phyloP scores from a whole-genome alignment of 2,797 vertebrate species.

The Hemibagrus guttatus region DNA sequence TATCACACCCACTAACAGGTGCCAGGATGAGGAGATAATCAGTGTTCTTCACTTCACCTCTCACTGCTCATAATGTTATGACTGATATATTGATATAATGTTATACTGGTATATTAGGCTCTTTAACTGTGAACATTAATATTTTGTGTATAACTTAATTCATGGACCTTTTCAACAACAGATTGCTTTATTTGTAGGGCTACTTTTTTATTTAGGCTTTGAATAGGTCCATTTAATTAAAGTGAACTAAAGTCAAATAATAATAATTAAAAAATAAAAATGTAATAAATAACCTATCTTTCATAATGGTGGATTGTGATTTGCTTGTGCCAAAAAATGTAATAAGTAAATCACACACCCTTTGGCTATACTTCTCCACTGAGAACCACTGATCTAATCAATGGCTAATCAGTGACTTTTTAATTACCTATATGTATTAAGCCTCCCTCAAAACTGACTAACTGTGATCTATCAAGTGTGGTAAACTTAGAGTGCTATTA shows the following conservation, averaged over 20 bases:
- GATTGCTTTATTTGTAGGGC: not conserved
- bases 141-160: not conserved
- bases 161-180: not conserved
- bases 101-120: too few relatives aligned
- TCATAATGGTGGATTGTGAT: not conserved
- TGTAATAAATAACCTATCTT: not conserved
- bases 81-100: too few relatives aligned
- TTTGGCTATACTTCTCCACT: not conserved
- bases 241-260: not conserved
- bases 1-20: too few relatives aligned
- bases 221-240: not conserved
- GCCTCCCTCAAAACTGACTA: not conserved
- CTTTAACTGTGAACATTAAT: not conserved
- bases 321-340: not conserved
- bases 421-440: not conserved
- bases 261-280: too few relatives aligned
- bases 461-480: not conserved
- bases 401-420: not conserved
- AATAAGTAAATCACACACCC: not conserved
- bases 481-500: not conserved
- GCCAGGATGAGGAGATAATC: too few relatives aligned
- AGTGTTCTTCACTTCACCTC: too few relatives aligned
- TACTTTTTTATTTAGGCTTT: not conserved
- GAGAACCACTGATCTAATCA: not conserved
- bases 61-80: too few relatives aligned